Evolutionary conservation across 2,113 vertebrate species (phyloP).

Genomic region (Oenanthe melanoleuca): DNA sequence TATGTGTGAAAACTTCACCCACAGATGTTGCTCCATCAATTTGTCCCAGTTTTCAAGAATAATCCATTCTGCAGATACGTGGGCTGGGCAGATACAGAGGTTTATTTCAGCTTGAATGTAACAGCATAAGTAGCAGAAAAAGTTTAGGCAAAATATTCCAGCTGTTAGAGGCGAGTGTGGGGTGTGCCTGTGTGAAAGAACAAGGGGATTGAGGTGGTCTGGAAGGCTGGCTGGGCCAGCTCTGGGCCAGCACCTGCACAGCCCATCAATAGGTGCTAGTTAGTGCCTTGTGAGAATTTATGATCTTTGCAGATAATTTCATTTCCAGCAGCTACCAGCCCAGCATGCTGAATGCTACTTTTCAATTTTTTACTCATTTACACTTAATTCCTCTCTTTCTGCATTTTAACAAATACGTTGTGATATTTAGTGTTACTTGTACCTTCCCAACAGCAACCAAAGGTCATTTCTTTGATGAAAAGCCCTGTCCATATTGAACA

Average conservation of each 20-base stretch:
- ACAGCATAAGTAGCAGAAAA: not conserved
- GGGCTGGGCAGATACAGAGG: not conserved
- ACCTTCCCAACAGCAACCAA: not conserved
- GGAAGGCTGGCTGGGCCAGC: not conserved
- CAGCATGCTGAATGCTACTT: not conserved
- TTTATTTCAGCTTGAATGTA: not conserved
- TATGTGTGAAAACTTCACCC: not conserved
- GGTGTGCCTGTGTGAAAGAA: not conserved
- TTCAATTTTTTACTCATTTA: not conserved
- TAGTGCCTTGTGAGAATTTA: not conserved
- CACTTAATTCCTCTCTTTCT: not conserved
- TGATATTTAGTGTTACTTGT: not conserved
- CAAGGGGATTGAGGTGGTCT: not conserved
- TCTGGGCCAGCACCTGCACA: not conserved
- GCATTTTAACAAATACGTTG: not conserved
- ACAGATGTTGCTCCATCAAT: not conserved
- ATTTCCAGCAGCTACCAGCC: not conserved
- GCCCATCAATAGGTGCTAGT: not conserved
- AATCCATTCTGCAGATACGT: not conserved
- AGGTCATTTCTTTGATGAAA: not conserved
- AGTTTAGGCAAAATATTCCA: not conserved
- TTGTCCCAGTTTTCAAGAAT: not conserved
- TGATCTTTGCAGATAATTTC: not conserved
- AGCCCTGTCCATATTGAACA: not conserved
- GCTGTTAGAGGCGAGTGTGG: not conserved